Base-by-base conservation (phyloP, 2,113 vertebrate species). In the Carassius gibelio region DNA sequence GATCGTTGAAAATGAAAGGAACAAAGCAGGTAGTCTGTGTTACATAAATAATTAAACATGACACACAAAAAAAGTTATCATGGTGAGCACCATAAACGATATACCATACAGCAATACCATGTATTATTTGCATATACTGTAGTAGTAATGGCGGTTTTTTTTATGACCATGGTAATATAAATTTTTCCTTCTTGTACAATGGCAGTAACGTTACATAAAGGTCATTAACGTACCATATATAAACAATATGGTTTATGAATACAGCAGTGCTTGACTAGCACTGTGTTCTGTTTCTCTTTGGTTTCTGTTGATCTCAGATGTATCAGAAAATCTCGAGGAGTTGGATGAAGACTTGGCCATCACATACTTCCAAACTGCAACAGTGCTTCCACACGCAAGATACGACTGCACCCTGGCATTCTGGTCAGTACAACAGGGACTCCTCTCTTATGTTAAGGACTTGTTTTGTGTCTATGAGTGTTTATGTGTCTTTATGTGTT, bases 371-470 rank as follows among this genome's bases (percentile, higher is more conserved):
- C 91, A 91, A 7, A 86, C 85, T 0, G 92, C 93, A 3, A 90
- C 92, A 68, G 89, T 95, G 42, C 85, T 95, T 64, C 94, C 95
- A 84, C 95, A 95, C 6, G 95, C 95, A 0, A 91, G 95, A 75
- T 94, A 92, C 0, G 94, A 95, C 90, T 95, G 95, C 74, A 88
- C 90, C 62, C 48, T 91, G 23, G 68, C 91, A 2, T 95, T 95
- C 82, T 90, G 83, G 94, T 95, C 75, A 90, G 90, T 19, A 8
- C 11, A 3, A 1, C 48, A 1, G 4, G 0, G 6, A 8, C 3
- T 8, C 0, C 66, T 21, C 34, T 21, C 19, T 78, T 3, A 0
- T 21, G 30, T 78, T 19, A 21, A 78, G 38, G 26, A 10, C 14
- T 19, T 17, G 5, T 26, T 7, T 34, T 26, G 64, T 48, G 50